Conservation (phyloP, 2,888 invertebrate genomes). For the Polydrusus tereticollis region DNA sequence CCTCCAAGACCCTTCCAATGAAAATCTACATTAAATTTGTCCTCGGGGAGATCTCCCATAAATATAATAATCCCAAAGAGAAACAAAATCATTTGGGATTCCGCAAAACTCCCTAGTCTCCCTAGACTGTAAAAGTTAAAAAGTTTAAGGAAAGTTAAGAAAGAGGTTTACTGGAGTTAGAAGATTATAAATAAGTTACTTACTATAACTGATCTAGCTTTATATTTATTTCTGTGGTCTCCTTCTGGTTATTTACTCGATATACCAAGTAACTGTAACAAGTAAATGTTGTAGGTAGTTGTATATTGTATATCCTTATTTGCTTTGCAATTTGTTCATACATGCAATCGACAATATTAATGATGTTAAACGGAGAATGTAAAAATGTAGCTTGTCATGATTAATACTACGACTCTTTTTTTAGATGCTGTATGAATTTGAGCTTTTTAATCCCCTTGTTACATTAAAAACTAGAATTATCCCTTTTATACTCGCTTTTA, state of each 20-base stretch:
- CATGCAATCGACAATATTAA: too few relatives aligned
- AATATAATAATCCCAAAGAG: conserved; percentile 4
- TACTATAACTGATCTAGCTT: neutral
- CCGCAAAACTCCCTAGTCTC: neutral
- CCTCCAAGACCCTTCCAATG: neutral
- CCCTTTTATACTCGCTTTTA: neutral
- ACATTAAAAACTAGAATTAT: conserved; percentile 4
- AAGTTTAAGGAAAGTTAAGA: conserved; percentile 11
- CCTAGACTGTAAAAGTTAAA: conserved; percentile 1
- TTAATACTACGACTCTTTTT: too few relatives aligned
- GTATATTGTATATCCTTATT: too few relatives aligned
- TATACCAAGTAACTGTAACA: too few relatives aligned
- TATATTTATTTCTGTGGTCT: neutral
- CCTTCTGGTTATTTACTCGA: neutral
- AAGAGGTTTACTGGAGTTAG: neutral
- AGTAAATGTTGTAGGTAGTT: too few relatives aligned
- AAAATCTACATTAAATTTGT: neutral
- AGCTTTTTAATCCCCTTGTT: too few relatives aligned
- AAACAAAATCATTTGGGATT: neutral
- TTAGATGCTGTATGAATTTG: too few relatives aligned
- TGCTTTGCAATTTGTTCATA: too few relatives aligned
- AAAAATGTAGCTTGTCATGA: too few relatives aligned
- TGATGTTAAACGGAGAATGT: too few relatives aligned
- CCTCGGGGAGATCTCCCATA: neutral
- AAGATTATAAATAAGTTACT: conserved; percentile 2